These are phyloP conservation scores for Synanthedon tipuliformis DNA, from an alignment of 2,888 invertebrate genomes.

Conservation along the genomic window DNA sequence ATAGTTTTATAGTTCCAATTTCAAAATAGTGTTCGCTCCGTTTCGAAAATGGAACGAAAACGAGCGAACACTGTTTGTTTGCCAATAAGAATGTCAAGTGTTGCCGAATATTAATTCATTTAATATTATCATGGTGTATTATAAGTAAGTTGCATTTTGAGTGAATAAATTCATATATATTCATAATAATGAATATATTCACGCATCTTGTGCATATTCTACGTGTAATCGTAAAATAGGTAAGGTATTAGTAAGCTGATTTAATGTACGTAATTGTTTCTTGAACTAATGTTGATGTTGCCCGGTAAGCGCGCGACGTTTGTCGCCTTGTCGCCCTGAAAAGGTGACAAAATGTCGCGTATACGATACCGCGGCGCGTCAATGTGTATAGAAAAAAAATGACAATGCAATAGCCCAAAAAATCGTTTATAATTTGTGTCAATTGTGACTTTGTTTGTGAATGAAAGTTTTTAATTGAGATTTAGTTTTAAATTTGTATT, in stretches of 20 bases:
- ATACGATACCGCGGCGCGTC: slow-evolving; percentile 17
- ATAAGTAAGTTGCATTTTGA: slow-evolving; percentile 48
- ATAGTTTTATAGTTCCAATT: slow-evolving; percentile 51
- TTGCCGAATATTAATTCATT: slow-evolving; percentile 67
- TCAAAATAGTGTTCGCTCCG: background rate
- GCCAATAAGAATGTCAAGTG: slow-evolving; percentile 61
- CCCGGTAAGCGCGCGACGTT: background rate
- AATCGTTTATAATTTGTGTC: slow-evolving; percentile 46
- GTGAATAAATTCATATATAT: slow-evolving; percentile 21
- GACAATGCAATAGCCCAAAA: slow-evolving; percentile 69
- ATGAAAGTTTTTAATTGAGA: slow-evolving; percentile 27
- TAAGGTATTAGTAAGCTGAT: slow-evolving; percentile 66
- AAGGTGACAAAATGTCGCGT: background rate
- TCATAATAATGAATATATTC: slow-evolving; percentile 19
- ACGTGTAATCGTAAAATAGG: slow-evolving; percentile 62
- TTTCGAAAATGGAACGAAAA: background rate
- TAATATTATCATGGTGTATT: slow-evolving; percentile 66
- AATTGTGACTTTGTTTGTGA: slow-evolving; percentile 34
- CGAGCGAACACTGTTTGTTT: slow-evolving; percentile 11
- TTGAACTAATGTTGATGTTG: slow-evolving; percentile 58
- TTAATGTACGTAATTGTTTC: slow-evolving; percentile 67
- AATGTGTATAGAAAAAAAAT: slow-evolving; percentile 50
- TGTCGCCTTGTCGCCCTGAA: background rate
- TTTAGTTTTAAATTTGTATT: slow-evolving; percentile 27
- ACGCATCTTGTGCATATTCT: slow-evolving; percentile 27